Evolutionary conservation across 2,113 vertebrate genomes (phyloP).

Genomic region (Nettapus auritus): DNA sequence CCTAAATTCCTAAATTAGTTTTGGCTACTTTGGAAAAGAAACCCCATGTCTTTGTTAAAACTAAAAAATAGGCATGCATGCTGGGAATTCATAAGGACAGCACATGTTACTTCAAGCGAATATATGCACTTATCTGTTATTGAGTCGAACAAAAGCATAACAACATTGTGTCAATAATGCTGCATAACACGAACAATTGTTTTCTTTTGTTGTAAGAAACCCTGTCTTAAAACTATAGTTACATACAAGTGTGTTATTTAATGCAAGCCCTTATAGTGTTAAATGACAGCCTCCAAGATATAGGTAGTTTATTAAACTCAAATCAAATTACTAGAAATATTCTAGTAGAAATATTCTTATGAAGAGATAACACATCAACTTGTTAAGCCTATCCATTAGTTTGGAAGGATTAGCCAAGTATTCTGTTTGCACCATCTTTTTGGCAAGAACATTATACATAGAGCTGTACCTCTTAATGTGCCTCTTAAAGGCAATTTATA

Average conservation of each 20-base stretch:
- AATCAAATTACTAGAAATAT: neutral
- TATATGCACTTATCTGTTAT: neutral
- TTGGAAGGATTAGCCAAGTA: neutral
- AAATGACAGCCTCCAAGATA: neutral
- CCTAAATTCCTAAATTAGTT: neutral
- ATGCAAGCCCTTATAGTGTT: neutral
- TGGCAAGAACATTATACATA: neutral
- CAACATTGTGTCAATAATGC: neutral
- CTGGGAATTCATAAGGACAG: neutral
- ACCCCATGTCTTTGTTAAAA: neutral
- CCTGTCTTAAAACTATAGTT: neutral
- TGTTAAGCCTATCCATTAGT: neutral
- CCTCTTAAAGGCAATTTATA: constrained; percentile 4
- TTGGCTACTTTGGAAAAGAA: neutral
- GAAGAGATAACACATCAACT: neutral
- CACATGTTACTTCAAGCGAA: neutral
- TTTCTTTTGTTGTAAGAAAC: neutral
- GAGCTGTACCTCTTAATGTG: neutral
- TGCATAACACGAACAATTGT: neutral
- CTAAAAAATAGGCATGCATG: neutral
- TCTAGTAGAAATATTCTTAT: neutral
- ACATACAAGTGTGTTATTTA: neutral
- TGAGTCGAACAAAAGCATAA: neutral
- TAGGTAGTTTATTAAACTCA: neutral
- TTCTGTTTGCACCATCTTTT: neutral